Base-by-base conservation (phyloP, 2,113 vertebrate species). In the Trinectes maculatus region DNA sequence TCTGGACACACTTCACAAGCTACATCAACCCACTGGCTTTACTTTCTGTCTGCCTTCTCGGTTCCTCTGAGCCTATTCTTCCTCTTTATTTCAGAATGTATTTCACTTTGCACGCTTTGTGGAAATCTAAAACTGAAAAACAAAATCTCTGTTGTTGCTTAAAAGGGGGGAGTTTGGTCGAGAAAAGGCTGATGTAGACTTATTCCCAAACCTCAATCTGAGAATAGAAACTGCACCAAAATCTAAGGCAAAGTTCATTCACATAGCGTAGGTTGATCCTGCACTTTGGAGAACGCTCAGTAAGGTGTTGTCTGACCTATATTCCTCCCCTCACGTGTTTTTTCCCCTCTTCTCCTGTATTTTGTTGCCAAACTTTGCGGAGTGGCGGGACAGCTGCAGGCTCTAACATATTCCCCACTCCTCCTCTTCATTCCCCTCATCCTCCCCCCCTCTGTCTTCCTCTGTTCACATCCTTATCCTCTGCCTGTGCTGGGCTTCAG, bases 341-440 rank as follows among this genome's bases (percentile, higher is more conserved):
- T 75, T 37, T 26, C 26, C 56, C 40, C 58, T 77, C 67, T 5
- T 71, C 73, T 74, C 34, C 51, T 77, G 63, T 77, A 70, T 83
- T 77, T 76, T 55, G 34, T 46, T 89, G 87, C 87, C 89, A 90
- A 85, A 80, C 53, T 68, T 75, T 74, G 64, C 53, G 69, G 79
- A 84, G 80, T 71, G 73, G 46, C 22, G 39, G 72, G 77, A 86
- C 87, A 90, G 89, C 90, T 90, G 89, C 87, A 85, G 87, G 85
- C 78, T 84, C 76, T 81, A 59, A 73, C 44, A 72, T 64, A 74
- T 64, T 64, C 73, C 49, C 77, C 56, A 39, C 71, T 78, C 60
- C 78, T 75, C 60, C 67, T 64, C 65, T 53, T 77, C 46, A 67
- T 77, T 61, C 72, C 53, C 62, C 56, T 78, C 71, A 64, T 80